Evolutionary conservation across 2,113 vertebrate genomes (phyloP), one percentile per base, ranked within the genome.

Genomic region (Corapipo altera): DNA sequence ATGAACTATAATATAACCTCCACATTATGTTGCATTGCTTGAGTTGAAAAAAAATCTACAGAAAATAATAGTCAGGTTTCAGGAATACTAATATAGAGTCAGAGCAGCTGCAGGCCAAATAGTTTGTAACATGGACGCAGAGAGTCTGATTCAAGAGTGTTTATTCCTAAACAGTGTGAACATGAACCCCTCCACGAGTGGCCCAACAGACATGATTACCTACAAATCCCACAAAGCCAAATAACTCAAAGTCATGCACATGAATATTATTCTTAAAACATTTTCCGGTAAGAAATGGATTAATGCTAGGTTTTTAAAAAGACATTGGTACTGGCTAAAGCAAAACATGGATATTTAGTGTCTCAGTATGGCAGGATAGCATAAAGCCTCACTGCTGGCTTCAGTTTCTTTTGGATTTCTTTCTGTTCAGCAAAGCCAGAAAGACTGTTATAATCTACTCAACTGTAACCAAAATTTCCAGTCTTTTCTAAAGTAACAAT

Each of bases 401-500:
- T 80, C 54, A 37, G 13, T 49, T 93, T 37, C 49, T 83, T 85
- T 92, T 93, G 92, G 92, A 90, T 46, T 54, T 41, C 55, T 82
- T 85, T 85, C 91, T 91, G 54, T 79, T n/a, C 54, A 70, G n/a
- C 24, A 86, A 83, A 92, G 79, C 67, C 82, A 90, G 71, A 88
- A 94, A 79, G 30, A 22, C 78, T 95, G 85, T 91, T 97, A 92
- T 77, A 91, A 90, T 95, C 88, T 76, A 92, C 91, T 92, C 79
- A 64, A 64, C 79, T 93, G 91, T 83, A 95, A 92, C 55, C 43
- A 91, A 90, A 94, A 95, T 90, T 86, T 59, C 79, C 55, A 92
- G 59, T 77, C 85, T 91, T 92, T 92, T 61, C 88, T 92, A 43
- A 84, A 93, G 27, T 74, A 89, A 87, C 89, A 91, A 91, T 89